phyloP scores from a whole-genome alignment of 2,888 invertebrate species.

The Mythimna lalbum region DNA sequence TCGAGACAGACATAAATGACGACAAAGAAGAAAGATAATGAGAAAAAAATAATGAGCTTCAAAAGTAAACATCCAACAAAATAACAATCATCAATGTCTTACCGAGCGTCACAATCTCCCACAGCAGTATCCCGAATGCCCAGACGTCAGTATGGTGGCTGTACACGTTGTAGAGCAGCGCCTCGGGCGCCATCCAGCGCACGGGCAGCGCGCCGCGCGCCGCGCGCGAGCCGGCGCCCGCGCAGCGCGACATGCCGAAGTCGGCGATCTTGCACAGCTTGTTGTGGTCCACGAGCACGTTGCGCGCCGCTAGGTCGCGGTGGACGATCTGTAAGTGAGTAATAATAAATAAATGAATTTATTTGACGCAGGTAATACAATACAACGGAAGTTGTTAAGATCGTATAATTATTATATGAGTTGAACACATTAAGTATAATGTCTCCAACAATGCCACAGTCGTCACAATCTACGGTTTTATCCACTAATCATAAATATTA shows the following conservation, averaged over 20 bases:
- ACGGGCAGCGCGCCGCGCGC: slow-evolving; percentile 92
- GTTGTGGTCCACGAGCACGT: slow-evolving; percentile 95
- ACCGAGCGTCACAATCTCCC: slow-evolving; percentile 97
- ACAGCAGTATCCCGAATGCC: slow-evolving; percentile 96
- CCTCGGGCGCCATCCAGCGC: slow-evolving; percentile 97
- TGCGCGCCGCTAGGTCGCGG: slow-evolving; percentile 95
- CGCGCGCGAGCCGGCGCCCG: slow-evolving; percentile 83
- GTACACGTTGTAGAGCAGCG: slow-evolving; percentile 94
- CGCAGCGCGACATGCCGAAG: slow-evolving; percentile 95
- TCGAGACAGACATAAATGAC: no score
- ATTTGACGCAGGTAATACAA: no score
- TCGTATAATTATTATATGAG: no score
- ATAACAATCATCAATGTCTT: slow-evolving; percentile 47
- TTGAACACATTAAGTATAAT: no score
- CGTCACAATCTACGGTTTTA: no score
- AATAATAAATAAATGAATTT: no score
- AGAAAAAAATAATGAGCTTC: no score
- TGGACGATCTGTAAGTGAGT: slow-evolving; percentile 94
- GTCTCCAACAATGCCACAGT: no score
- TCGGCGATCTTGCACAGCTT: slow-evolving; percentile 97
- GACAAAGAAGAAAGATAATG: no score
- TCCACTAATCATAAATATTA: no score
- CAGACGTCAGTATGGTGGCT: slow-evolving; percentile 96
- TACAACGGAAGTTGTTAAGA: no score
- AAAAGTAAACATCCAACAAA: background rate